phyloP scores from a whole-genome alignment of 2,888 invertebrate species.

The Zonitis immaculata region DNA sequence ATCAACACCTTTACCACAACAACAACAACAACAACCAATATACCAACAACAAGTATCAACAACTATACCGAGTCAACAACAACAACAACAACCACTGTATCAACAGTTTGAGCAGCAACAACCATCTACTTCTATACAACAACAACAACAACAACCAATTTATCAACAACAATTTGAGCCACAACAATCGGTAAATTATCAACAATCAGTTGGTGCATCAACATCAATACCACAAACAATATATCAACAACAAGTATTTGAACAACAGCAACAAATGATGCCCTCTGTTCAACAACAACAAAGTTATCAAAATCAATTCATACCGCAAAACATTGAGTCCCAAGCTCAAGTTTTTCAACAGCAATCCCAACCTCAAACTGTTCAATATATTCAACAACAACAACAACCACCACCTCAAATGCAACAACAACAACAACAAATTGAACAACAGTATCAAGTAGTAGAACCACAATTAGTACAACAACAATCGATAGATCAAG shows the following conservation, averaged over 20 bases:
- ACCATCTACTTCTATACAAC: slow-evolving; percentile 21
- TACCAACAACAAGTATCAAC: slow-evolving; percentile 17
- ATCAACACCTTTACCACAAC: slow-evolving; percentile 48
- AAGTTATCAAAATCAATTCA: slow-evolving; percentile 4
- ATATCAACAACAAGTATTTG: slow-evolving; percentile 9
- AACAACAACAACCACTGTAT: slow-evolving; percentile 16
- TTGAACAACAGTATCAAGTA: slow-evolving; percentile 39
- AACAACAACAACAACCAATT: slow-evolving; percentile 24
- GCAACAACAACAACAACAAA: slow-evolving; percentile 31
- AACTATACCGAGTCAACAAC: slow-evolving; percentile 20
- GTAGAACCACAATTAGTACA: slow-evolving; percentile 37
- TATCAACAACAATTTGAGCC: slow-evolving; percentile 11
- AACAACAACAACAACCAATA: slow-evolving; percentile 26
- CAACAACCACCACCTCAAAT: slow-evolving; percentile 40
- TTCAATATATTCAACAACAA: slow-evolving; percentile 31
- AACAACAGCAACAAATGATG: slow-evolving; percentile 11
- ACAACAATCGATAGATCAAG: slow-evolving; percentile 24
- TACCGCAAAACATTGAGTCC: background rate
- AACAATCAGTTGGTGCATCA: slow-evolving; percentile 4
- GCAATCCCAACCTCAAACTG: slow-evolving; percentile 34
- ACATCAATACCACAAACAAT: slow-evolving; percentile 1
- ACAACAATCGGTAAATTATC: slow-evolving; percentile 14
- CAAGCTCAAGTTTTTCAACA: slow-evolving; percentile 31
- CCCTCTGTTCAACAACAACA: slow-evolving; percentile 16
- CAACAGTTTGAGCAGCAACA: slow-evolving; percentile 24